Conservation (phyloP, 2,797 vertebrate genomes). For the Geotrypetes seraphini region DNA sequence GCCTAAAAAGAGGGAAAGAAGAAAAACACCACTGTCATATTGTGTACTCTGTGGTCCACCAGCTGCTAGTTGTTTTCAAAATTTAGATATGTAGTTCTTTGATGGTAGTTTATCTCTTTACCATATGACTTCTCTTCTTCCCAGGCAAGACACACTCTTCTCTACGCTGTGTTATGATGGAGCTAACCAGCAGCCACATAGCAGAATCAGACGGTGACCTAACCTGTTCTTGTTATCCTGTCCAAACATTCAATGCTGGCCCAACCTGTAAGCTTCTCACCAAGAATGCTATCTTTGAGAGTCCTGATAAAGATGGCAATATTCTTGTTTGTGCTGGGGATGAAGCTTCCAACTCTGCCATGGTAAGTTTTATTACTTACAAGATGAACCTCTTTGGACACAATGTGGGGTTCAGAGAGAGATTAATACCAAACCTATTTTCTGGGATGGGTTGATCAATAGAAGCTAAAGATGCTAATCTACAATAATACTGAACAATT, state of each 20-base stretch:
- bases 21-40: no score
- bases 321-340: constrained; percentile 86
- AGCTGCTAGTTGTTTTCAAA: not conserved
- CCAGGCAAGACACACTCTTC: constrained; percentile 71
- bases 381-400: no score
- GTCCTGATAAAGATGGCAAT: constrained; percentile 56
- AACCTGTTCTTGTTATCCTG: constrained; percentile 64
- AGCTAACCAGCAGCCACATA: constrained; percentile 61
- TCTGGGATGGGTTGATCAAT: no score
- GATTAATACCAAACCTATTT: no score
- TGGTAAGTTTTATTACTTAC: no score
- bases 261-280: constrained; percentile 84
- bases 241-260: constrained; percentile 82
- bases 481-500: no score
- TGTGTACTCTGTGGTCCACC: no score
- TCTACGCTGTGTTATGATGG: constrained; percentile 80
- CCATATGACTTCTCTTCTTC: no score
- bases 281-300: constrained; percentile 83
- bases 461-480: no score
- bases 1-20: no score
- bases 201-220: constrained; percentile 49
- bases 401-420: no score
- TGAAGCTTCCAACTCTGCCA: constrained; percentile 79
- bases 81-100: not conserved
- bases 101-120: not conserved